Base-by-base conservation (phyloP, 2,888 invertebrate species). In the Adelphocoris suturalis region DNA sequence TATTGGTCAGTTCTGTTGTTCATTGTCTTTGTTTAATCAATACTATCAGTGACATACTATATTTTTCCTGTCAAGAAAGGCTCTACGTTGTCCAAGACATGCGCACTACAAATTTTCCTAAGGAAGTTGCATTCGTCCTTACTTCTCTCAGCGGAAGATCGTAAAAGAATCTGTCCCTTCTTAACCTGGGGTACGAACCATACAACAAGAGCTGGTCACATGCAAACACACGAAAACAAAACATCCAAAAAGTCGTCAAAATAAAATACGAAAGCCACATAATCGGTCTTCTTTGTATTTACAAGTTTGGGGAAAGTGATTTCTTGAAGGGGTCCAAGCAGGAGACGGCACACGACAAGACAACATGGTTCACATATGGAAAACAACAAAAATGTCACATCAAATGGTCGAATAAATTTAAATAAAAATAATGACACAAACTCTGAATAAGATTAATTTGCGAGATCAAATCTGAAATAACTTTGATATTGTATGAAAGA, bases 91-190 rank as follows among this genome's bases (percentile, higher is more conserved):
- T 68, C 23, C 23, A 68, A 19, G 23, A 37, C 68, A 68, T 68
- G 68, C 68, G 3, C 68, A 68, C 68, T 68, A 68, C 23, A 23
- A 57, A 27, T 68, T 23, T 68, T 19, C 68, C 23, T 52, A 52
- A 52, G 2, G 14, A 68, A 23, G 68, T 68, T 68, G 37, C 37
- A 37, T 37, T 68, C 68, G 5, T 89, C 92, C 96, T 96, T 96
- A 96, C 96, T 95, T 97, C 97, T 95, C 96, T 96, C 91, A 96
- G 94, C 92, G 92, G 92, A 86, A 96, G 95, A 93, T 97, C 97
- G 94, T 96, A 96, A 94, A 96, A 97, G 92, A 97, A 96, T 93
- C 96, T 94, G 94, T 97, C 97, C 92, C 97, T 95, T 92, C 96
- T 95, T 92, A 97, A 95, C 93, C 96, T 95, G 92, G 96, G 96